Evolutionary conservation across 2,113 vertebrate species (phyloP), one percentile per base, ranked within the genome.

Genomic region (Chiloscyllium plagiosum): DNA sequence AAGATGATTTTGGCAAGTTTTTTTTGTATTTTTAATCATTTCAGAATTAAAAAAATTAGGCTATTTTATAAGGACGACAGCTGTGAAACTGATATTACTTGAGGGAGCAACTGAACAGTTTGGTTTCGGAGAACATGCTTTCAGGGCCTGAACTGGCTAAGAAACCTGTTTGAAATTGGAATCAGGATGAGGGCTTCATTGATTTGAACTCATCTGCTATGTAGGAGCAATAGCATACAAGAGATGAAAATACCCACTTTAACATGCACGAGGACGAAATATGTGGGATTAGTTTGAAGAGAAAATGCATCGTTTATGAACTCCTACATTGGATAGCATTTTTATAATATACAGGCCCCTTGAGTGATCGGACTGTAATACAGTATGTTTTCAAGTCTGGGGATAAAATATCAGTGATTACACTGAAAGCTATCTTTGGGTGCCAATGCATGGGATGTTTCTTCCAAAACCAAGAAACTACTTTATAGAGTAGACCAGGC

Each of bases 61-160:
- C 42, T 26, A 95, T 22, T 95, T 12, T 95, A 72, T 95, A 72
- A 95, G 24, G 50, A 95, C 72, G 94, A 33, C 68, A 95, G 66
- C 94, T 95, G 69, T 70, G 94, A 95, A 95, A 95, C 22, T 52
- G 94, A 95, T 95, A 72, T 70, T 47, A 95, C 94, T 95, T 72
- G 94, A 50, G 94, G 94, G 94, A 72, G 42, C 24, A 47, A 47
- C 94, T 24, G 22, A 93, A 68, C 19, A 65, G 89, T 93, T 93
- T 93, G 66, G 37, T 93, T 93, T 93, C n/a, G n/a, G 61, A 93
- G 89, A 61, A 93, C 65, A 93, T 93, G 89, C 89, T 93, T 93
- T 61, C 89, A 93, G 17, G 33, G 89, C 66, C 89, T 66, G 89
- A 93, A 93, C 37, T 93, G 89, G 89, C 37, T 93, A 93, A 93